A percentile compares a stretch with the other conserved stretches of the same genome.
Conservation (phyloP, 2,113 vertebrate species). For the Cercopithecus mona region DNA sequence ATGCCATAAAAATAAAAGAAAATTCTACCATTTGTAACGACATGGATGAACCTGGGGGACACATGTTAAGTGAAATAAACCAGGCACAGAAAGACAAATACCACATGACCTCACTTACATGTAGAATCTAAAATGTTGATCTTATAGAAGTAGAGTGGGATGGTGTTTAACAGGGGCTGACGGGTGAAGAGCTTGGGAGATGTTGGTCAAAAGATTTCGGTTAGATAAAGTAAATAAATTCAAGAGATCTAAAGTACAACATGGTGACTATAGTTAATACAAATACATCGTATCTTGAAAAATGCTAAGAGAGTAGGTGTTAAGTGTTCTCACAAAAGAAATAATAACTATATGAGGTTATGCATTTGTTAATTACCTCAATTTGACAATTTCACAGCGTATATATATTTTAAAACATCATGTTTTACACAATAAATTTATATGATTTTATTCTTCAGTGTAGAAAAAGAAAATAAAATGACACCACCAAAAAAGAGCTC, state of each 20-base stretch:
- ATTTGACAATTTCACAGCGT: not conserved
- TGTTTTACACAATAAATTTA: not conserved
- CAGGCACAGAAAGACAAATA: not conserved
- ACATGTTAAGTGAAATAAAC: not conserved
- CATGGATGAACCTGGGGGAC: not conserved
- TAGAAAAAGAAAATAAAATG: not conserved
- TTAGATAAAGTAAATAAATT: not conserved
- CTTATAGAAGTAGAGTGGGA: not conserved
- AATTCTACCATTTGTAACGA: not conserved
- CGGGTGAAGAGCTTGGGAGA: not conserved
- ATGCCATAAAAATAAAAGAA: not conserved
- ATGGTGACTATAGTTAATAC: not conserved
- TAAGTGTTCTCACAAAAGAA: not conserved
- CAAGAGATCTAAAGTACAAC: not conserved
- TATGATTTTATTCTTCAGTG: not conserved
- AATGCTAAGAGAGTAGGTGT: not conserved
- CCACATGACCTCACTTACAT: not conserved
- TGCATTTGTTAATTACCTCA: not conserved
- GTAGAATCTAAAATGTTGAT: not conserved
- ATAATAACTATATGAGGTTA: not conserved
- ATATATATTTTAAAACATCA: not conserved
- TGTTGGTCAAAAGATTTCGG: not conserved
- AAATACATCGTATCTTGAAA: not conserved
- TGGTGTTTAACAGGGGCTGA: not conserved
- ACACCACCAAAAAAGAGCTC: not conserved